Evolutionary conservation across 2,888 invertebrate genomes (phyloP), one percentile per base, ranked within the genome.

Genomic region (Idaea aversata): DNA sequence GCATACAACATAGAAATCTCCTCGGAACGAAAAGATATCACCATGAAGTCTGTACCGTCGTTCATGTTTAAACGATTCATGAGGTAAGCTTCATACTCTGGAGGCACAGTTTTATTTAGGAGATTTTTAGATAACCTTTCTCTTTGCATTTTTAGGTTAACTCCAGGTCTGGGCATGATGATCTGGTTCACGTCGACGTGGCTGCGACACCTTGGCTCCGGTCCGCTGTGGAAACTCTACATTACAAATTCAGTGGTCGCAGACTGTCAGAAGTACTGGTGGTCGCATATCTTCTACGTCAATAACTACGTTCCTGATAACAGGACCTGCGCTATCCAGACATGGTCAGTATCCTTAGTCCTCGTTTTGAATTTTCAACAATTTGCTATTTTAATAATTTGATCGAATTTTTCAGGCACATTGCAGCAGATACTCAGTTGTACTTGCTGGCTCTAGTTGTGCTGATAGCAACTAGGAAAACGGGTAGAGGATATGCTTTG

Each of bases 201-300:
- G 76, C 66, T 73, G 34, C 70, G 74, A 0, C 72, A 72, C 63
- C 57, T 73, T 5, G 72, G 74, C 13, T 70, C 70, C 10, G 76
- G 75, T 0, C 75, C 76, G 4, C 25, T 74, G 15, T 74, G 74
- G 74, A 64, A 67, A 10, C 35, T 66, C 57, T 67, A 64, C 63
- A 58, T 78, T 0, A 71, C 75, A 0, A 83, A 83, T 57, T 71
- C 82, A 2, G 83, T 87, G 64, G 75, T 83, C 3, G 68, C 75
- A 0, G 81, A 85, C 67, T 89, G 89, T 67, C 77, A 83, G 0
- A 72, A 72, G 35, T 79, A 80, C 69, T 89, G 88, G 90, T 89
- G 89, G 90, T 74, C 76, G 47, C 87, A 88, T 73, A 65, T 88
- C 1, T 71, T 89, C 10, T 87, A 84, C 67, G 69, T 88, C 47